phyloP scores from a whole-genome alignment of 2,797 vertebrate species.

The Gymnocypris eckloni region DNA sequence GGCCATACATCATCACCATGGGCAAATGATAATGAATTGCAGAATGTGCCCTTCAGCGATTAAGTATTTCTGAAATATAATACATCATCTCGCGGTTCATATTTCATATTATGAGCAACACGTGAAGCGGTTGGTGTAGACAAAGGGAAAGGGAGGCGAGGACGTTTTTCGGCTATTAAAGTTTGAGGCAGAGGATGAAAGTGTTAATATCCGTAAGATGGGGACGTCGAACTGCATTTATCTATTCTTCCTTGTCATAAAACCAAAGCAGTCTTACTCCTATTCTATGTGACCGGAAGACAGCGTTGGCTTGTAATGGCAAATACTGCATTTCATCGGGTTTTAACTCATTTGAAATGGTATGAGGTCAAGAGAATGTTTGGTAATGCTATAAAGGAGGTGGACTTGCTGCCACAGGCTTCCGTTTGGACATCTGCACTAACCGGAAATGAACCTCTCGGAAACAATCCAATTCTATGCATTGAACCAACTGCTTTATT shows the following conservation, averaged over 20 bases:
- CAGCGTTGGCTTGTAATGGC: neutral
- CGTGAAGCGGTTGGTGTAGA: constrained; percentile 7
- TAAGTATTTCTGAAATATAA: constrained; percentile 77
- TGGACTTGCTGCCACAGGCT: constrained; percentile 50
- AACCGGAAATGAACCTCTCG: constrained; percentile 36
- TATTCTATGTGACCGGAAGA: neutral
- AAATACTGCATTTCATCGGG: constrained; percentile 46
- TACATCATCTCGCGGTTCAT: constrained; percentile 83
- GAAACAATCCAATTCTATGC: neutral
- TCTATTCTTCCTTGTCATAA: neutral
- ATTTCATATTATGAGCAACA: constrained; percentile 66
- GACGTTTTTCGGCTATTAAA: neutral
- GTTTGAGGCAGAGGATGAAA: constrained; percentile 3
- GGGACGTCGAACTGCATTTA: neutral
- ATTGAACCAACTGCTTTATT: neutral
- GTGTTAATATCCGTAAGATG: neutral
- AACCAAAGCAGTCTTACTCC: neutral
- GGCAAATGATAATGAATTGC: constrained; percentile 89
- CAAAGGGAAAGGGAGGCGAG: neutral
- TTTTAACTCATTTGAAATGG: constrained; percentile 54
- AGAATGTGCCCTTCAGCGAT: constrained; percentile 87
- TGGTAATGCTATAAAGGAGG: constrained; percentile 55
- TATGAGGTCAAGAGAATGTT: constrained; percentile 51
- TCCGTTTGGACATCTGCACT: constrained; percentile 53
- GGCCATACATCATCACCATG: constrained; percentile 86